Conservation (phyloP, 2,888 invertebrate species). For the Onchidella celtica region DNA sequence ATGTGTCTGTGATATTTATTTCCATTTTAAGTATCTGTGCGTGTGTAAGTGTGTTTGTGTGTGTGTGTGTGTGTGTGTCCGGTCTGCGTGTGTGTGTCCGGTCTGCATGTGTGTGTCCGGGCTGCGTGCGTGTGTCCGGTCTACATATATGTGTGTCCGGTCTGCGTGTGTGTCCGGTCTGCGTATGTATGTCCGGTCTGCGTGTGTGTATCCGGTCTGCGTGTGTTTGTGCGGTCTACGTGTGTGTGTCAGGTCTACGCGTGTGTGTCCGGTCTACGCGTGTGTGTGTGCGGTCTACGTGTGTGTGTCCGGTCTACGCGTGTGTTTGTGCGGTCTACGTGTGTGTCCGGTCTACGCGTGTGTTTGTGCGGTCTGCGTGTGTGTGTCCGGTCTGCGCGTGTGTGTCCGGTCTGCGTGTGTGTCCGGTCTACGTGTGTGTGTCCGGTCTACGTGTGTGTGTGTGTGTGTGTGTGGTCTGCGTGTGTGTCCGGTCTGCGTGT, state of each 20-base stretch:
- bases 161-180: neutral
- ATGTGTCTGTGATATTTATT: too few relatives aligned
- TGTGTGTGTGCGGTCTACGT: too few relatives aligned
- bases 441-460: neutral
- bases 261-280: neutral
- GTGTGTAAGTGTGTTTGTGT: neutral
- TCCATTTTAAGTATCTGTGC: neutral
- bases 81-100: neutral
- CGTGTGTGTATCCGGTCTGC: too few relatives aligned
- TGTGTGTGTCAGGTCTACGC: neutral
- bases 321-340: neutral
- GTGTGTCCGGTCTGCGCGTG: neutral
- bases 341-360: neutral
- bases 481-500: neutral
- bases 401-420: neutral
- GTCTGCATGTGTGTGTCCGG: neutral
- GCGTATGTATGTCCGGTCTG: too few relatives aligned
- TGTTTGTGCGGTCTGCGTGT: neutral
- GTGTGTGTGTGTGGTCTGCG: neutral
- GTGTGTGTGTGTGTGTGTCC: neutral
- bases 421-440: neutral
- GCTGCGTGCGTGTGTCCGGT: too few relatives aligned
- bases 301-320: neutral
- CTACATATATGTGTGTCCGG: neutral
- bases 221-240: neutral